Percentiles rank a stretch among this genome's conserved stretches.
These are phyloP conservation scores for Zosterops japonicus DNA, from an alignment of 2,113 vertebrate species.

Conservation along the genomic window DNA sequence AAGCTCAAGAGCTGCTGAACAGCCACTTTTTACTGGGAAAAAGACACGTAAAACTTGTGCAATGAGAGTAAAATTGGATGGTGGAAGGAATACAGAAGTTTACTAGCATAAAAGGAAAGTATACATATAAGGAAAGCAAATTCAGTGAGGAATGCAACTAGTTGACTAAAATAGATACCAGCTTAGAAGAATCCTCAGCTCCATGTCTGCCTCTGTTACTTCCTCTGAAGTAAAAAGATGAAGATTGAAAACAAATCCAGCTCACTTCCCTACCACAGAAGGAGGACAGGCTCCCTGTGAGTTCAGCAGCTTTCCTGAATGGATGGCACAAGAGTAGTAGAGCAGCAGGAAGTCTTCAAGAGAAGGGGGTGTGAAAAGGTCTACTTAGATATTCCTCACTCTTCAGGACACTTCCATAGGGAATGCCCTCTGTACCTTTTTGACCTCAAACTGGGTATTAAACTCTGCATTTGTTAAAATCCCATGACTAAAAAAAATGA, in stretches of 20 bases:
- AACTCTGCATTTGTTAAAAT: background rate
- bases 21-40: background rate
- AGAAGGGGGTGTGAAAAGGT: rapidly evolving
- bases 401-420: background rate
- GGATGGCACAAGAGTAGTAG: background rate
- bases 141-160: background rate
- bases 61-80: background rate
- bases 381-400: background rate
- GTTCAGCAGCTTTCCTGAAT: background rate
- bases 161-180: background rate
- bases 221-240: background rate
- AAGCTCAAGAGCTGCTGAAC: constrained; percentile 40
- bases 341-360: background rate
- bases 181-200: background rate
- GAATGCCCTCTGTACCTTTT: background rate
- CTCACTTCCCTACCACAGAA: background rate
- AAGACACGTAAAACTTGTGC: background rate
- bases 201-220: background rate
- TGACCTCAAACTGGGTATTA: background rate
- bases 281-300: background rate
- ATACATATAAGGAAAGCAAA: background rate
- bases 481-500: background rate
- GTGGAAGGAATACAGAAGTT: background rate
- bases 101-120: background rate
- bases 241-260: background rate